Base-by-base conservation (phyloP, 37 sponge, comb jelly and placozoan species). In the Spongilla lacustris region DNA sequence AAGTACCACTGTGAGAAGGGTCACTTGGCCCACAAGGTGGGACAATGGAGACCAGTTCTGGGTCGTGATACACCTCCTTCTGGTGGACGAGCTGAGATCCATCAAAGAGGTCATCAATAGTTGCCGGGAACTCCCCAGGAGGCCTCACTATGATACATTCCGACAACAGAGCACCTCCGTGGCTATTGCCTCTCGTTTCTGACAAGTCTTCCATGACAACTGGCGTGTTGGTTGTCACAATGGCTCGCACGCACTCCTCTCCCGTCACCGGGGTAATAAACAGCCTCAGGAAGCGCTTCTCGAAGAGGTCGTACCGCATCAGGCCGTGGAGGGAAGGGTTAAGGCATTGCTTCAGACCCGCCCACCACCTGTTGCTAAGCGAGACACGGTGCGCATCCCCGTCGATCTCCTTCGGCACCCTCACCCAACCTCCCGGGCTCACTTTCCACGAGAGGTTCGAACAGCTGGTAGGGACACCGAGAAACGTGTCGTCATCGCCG, bases 331-430 rank as follows among this genome's bases (percentile, higher is more conserved):
- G 13, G 13, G 73, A 9, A 1, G 29, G 29, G 73, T 72, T 33
- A 14, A 72, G 32, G 73, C 73, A 34, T 1, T 33, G 29, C 21
- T 33, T 72, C 1, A 72, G 32, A 12, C 32, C 73, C 17, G 32
- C 32, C 73, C 73, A 72, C 73, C 73, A 72, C 31, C 17, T 9
- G 32, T 72, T 72, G 21, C 73, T 72, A 24, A 72, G 73, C 73
- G 1, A 23, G 0, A 72, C 73, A 13, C 29, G 29, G 32, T 72
- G 31, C 0, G 29, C 31, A 12, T 72, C 31, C 28, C 11, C 14
- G 17, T 34, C 73, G 13, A 33, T 9, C 17, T 72, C 31, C 29
- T 34, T 33, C 14, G 73, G 73, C 32, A 72, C 73, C 26, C 17
- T 14, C 0, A 72, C 26, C 73, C 73, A 72, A 1, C 73, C 73